Percentiles rank a stretch among this genome's conserved stretches.
These are phyloP conservation scores for Galagoides demidoff DNA, from an alignment of 2,797 vertebrate species.

Conservation along the genomic window DNA sequence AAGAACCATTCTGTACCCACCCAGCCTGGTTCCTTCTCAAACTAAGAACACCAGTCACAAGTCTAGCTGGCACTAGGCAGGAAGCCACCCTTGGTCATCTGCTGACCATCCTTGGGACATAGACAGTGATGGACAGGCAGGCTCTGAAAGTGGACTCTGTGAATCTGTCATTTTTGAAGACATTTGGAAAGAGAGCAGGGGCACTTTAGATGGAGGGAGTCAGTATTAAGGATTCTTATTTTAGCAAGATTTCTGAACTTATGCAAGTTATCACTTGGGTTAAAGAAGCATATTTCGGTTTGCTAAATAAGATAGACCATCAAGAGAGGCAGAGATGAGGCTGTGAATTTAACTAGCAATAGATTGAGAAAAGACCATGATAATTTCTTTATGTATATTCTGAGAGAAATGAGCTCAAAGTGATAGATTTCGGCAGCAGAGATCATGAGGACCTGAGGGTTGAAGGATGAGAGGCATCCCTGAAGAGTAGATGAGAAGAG, in stretches of 20 bases:
- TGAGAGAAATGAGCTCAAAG: neutral
- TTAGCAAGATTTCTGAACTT: neutral
- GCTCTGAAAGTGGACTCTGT: neutral
- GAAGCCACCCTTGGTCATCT: neutral
- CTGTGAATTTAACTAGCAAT: neutral
- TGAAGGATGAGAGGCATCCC: neutral
- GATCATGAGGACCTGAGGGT: neutral
- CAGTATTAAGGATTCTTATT: neutral
- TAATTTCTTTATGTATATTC: neutral
- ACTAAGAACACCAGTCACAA: constrained; percentile 23
- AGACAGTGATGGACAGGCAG: neutral
- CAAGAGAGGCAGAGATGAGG: neutral
- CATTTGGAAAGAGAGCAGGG: neutral
- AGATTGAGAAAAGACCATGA: neutral
- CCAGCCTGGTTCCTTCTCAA: constrained; percentile 39
- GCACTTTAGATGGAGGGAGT: neutral
- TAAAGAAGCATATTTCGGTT: neutral
- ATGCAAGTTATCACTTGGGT: neutral
- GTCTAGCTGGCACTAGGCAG: neutral
- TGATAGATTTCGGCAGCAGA: neutral
- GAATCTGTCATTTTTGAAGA: neutral
- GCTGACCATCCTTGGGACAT: neutral
- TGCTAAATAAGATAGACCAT: neutral
- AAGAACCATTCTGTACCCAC: constrained; percentile 32
- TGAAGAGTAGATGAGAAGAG: neutral